phyloP scores from a whole-genome alignment of 2,888 invertebrate species.

The Heliothis peltigera region DNA sequence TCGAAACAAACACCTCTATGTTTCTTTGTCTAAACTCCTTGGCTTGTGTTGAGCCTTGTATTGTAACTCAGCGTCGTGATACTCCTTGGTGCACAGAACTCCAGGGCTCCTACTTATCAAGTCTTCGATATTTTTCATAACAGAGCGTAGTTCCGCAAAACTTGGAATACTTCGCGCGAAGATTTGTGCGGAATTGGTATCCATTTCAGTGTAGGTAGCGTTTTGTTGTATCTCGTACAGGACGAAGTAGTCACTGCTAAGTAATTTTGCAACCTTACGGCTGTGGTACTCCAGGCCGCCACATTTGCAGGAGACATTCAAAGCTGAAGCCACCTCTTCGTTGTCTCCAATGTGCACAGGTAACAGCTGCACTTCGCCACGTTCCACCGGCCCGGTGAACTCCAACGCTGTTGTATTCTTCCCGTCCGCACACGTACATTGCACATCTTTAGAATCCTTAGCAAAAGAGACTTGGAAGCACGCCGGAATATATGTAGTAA shows the following conservation, averaged over 20 bases:
- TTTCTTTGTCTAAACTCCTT: neutral
- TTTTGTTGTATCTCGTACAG: constrained; percentile 12
- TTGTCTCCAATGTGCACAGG: constrained; percentile 9
- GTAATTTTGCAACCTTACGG: constrained; percentile 9
- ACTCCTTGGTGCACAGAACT: constrained; percentile 27
- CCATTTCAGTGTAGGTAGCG: neutral
- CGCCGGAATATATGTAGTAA: constrained; percentile 16
- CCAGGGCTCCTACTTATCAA: neutral
- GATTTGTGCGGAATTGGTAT: constrained; percentile 1
- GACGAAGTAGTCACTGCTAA: constrained; percentile 15
- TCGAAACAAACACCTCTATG: neutral
- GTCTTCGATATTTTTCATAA: constrained; percentile 7
- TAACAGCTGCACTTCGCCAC: neutral
- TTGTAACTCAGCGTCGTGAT: constrained; percentile 19
- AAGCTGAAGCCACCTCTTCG: constrained; percentile 3
- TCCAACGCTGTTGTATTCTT: constrained; percentile 6
- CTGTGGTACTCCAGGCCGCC: constrained; percentile 13
- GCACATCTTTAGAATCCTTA: constrained; percentile 8
- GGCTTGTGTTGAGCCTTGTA: constrained; percentile 13
- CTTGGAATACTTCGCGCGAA: constrained; percentile 22
- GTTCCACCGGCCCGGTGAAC: constrained; percentile 4
- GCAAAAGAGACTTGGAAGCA: constrained; percentile 13
- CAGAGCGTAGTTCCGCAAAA: constrained; percentile 2
- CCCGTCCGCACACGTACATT: constrained; percentile 20
- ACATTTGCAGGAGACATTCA: constrained; percentile 30